Evolutionary conservation across 2,797 vertebrate genomes (phyloP).

Genomic region (Sebastes jordani): DNA sequence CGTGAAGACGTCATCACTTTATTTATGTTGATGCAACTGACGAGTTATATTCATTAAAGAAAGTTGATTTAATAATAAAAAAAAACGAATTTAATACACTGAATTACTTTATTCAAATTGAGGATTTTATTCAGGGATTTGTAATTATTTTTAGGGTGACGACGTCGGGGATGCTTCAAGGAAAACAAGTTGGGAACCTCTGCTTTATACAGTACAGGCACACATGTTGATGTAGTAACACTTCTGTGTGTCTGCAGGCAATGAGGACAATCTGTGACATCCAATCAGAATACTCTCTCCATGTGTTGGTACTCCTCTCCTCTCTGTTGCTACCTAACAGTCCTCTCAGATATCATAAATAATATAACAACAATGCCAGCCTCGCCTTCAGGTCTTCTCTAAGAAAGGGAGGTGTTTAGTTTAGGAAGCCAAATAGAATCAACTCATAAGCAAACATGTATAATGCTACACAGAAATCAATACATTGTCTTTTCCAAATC

Average conservation of each 20-base stretch:
- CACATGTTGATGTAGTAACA: no score
- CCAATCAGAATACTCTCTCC: conserved; percentile 4
- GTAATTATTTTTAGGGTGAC: no score
- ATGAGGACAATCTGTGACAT: background rate
- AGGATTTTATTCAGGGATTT: no score
- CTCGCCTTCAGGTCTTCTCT: background rate
- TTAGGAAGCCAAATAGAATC: background rate
- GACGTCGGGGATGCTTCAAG: no score
- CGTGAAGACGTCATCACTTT: no score
- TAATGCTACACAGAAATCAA: background rate
- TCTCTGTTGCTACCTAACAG: conserved; percentile 4
- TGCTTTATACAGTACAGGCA: no score
- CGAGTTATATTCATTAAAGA: no score
- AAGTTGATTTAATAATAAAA: no score
- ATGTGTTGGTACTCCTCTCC: background rate
- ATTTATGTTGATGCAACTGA: no score
- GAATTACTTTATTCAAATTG: no score
- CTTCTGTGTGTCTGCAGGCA: conserved; percentile 7
- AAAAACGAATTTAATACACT: no score
- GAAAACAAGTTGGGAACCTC: no score
- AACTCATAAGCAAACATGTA: background rate
- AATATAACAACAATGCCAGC: conserved; percentile 30
- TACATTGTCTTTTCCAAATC: background rate
- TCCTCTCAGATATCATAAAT: conserved; percentile 43
- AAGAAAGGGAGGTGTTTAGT: background rate